Evolutionary conservation across 1,140 invertebrate genomes (phyloP).

Genomic region (Pseudoatta argentina): DNA sequence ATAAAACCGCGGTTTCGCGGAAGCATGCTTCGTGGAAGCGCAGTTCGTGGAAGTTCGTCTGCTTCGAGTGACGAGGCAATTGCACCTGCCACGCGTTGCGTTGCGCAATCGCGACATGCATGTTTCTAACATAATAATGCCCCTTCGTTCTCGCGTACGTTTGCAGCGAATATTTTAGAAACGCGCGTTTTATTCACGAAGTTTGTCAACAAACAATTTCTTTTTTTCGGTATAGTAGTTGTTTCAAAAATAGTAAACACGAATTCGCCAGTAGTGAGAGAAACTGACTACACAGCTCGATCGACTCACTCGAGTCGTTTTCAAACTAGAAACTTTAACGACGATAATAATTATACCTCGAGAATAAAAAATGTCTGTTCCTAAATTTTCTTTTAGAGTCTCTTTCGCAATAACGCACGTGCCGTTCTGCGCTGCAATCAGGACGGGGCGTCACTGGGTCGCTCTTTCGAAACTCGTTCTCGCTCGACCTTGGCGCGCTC

Average conservation of each 20-base stretch:
- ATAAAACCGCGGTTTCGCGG: constrained; percentile 45
- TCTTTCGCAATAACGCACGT: constrained; percentile 32
- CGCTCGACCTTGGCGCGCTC: constrained; percentile 54
- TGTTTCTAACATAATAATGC: neutral
- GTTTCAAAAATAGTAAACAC: neutral
- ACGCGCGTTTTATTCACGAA: neutral
- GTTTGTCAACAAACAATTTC: neutral
- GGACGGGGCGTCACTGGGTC: constrained; percentile 65
- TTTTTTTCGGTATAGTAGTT: neutral
- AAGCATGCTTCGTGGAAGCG: constrained; percentile 39
- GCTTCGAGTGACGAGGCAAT: constrained; percentile 43
- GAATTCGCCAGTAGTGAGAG: neutral
- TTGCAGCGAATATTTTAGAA: neutral
- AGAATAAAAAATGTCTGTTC: neutral
- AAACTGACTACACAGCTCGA: neutral
- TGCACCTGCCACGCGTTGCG: constrained; percentile 40
- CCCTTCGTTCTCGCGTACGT: neutral
- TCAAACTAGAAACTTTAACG: neutral
- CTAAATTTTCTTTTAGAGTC: neutral
- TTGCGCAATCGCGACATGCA: constrained; percentile 38
- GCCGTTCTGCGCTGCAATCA: constrained; percentile 20
- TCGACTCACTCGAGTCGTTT: neutral
- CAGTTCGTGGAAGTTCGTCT: constrained; percentile 52
- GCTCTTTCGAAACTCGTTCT: constrained; percentile 68
- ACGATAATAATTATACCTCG: neutral